Conservation (phyloP, 2,888 invertebrate genomes). For the Leptothorax acervorum region DNA sequence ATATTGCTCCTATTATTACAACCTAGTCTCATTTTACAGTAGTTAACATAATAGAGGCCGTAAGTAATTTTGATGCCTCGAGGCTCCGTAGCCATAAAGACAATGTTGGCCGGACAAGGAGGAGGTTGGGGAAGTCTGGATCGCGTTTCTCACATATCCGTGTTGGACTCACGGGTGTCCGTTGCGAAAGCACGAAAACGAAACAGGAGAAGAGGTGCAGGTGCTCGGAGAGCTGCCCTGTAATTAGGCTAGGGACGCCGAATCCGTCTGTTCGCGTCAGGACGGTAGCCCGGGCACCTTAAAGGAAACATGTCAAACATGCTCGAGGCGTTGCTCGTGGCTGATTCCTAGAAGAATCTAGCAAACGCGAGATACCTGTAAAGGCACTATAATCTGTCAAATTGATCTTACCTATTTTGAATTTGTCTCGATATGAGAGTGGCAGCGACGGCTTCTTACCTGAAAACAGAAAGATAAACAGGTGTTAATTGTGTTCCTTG, state of each 20-base stretch:
- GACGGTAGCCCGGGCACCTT: constrained; percentile 73
- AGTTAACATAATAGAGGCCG: constrained; percentile 26
- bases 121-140: constrained; percentile 5
- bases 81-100: constrained; percentile 19
- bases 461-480: constrained; percentile 27
- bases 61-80: constrained; percentile 43
- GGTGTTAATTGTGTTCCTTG: constrained; percentile 15
- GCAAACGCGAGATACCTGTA: neutral
- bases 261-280: constrained; percentile 70
- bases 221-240: constrained; percentile 75
- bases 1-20: constrained; percentile 1
- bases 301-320: constrained; percentile 71
- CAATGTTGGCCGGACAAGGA: constrained; percentile 4
- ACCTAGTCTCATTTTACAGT: constrained; percentile 25
- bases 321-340: constrained; percentile 54
- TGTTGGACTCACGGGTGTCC: constrained; percentile 60
- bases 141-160: constrained; percentile 60
- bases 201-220: constrained; percentile 75
- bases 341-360: constrained; percentile 49
- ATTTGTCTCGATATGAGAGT: constrained; percentile 8
- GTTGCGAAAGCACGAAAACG: constrained; percentile 73
- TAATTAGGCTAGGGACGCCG: constrained; percentile 80
- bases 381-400: constrained; percentile 29
- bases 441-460: constrained; percentile 34
- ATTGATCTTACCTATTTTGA: constrained; percentile 50